phyloP scores from a whole-genome alignment of 1,140 invertebrate species.

The Mercenaria mercenaria region DNA sequence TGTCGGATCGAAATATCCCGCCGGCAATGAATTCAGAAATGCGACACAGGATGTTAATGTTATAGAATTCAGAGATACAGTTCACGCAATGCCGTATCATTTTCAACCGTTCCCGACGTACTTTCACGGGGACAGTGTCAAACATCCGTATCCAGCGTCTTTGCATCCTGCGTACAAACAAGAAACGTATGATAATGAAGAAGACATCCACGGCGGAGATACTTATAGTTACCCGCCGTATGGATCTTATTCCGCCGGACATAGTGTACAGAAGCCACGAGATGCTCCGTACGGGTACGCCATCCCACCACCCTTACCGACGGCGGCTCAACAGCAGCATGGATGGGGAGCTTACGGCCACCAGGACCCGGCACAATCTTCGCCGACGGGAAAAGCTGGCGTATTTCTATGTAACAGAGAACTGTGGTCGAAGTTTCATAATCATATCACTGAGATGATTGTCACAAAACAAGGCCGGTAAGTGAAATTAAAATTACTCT shows the following conservation, averaged over 20 bases:
- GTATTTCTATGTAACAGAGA: constrained; percentile 88
- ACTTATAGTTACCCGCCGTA: constrained; percentile 2
- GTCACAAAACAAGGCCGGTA: constrained; percentile 99
- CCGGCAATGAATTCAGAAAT: background rate
- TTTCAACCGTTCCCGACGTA: background rate
- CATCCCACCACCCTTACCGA: background rate
- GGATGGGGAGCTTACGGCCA: background rate
- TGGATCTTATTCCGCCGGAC: background rate
- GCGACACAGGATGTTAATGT: constrained; percentile 40
- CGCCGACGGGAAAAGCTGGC: constrained; percentile 40
- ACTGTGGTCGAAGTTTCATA: constrained; percentile 99
- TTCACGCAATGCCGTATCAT: constrained; percentile 35
- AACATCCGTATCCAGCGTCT: background rate
- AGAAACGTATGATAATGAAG: background rate
- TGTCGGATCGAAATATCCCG: constrained; percentile 23
- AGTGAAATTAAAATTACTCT: constrained; percentile 84
- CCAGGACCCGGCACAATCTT: background rate
- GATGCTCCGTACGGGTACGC: background rate
- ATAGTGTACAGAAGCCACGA: background rate
- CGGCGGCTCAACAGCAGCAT: background rate
- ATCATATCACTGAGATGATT: constrained; percentile 99
- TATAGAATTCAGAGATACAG: constrained; percentile 48
- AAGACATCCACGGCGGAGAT: too few species aligned
- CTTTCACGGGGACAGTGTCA: background rate
- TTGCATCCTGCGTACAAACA: background rate